Conservation (phyloP, 2,113 vertebrate genomes). For the Calyptomena viridis region DNA sequence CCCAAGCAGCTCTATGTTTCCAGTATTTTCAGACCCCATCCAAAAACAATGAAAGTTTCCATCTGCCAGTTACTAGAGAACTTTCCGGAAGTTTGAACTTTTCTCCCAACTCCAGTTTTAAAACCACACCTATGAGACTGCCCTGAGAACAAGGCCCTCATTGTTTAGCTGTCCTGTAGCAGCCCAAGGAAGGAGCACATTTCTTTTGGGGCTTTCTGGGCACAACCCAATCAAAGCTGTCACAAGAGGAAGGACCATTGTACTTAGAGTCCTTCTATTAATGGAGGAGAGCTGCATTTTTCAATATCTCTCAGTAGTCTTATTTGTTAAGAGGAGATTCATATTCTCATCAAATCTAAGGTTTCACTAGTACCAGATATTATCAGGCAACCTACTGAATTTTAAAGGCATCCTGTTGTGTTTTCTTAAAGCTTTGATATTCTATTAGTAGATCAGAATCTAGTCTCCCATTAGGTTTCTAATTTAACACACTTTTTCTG, state of each 20-base stretch:
- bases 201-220: slow-evolving; percentile 12
- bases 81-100: not conserved
- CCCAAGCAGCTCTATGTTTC: not conserved
- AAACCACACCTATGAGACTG: slow-evolving; percentile 6
- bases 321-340: not conserved
- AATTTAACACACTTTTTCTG: not conserved
- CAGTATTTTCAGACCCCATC: not conserved
- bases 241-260: not conserved
- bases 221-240: not conserved
- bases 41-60: slow-evolving; percentile 3
- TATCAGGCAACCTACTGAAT: slow-evolving; percentile 31
- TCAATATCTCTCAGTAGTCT: not conserved
- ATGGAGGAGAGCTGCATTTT: not conserved
- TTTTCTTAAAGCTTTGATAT: slow-evolving; percentile 24
- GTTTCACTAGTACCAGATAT: slow-evolving; percentile 7
- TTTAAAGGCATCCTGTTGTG: slow-evolving; percentile 31
- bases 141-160: slow-evolving; percentile 32
- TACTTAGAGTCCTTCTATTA: not conserved
- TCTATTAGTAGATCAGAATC: slow-evolving; percentile 18
- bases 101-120: not conserved
- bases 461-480: not conserved
- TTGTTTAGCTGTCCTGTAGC: slow-evolving; percentile 10
- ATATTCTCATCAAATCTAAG: slow-evolving; percentile 19
- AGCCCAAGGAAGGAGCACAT: not conserved
- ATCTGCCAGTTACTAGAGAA: not conserved